These are phyloP conservation scores for Cheilosia vernalis DNA, from an alignment of 2,888 invertebrate genomes.

Conservation along the genomic window DNA sequence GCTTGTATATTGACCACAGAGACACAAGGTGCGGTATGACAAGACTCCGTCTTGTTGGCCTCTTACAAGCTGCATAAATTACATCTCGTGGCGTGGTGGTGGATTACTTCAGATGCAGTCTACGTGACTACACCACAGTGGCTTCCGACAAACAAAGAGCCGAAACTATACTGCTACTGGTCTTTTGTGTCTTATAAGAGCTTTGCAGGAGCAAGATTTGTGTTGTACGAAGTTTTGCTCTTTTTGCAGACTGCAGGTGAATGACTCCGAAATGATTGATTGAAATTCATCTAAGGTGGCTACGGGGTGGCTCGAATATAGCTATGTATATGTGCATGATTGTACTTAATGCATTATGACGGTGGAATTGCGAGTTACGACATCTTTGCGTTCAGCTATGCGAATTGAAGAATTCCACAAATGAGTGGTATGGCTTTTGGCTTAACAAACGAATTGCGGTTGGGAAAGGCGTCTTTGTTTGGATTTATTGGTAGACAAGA, in stretches of 20 bases:
- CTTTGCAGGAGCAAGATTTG: slow-evolving; percentile 47
- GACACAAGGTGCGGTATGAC: slow-evolving; percentile 30
- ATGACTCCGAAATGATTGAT: slow-evolving; percentile 62
- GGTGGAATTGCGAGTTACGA: slow-evolving; percentile 25
- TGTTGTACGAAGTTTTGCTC: slow-evolving; percentile 16
- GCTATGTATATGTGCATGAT: neutral
- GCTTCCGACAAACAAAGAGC: slow-evolving; percentile 40
- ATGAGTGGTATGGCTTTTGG: slow-evolving; percentile 4
- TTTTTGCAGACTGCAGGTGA: slow-evolving; percentile 49
- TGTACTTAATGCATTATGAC: neutral
- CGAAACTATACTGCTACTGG: slow-evolving; percentile 42
- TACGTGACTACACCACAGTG: slow-evolving; percentile 21
- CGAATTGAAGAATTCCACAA: slow-evolving; percentile 34
- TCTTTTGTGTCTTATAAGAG: slow-evolving; percentile 32
- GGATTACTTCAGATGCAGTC: slow-evolving; percentile 51
- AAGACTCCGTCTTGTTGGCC: slow-evolving; percentile 43
- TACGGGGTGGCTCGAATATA: slow-evolving; percentile 5
- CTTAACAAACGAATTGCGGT: slow-evolving; percentile 1
- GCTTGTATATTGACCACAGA: slow-evolving; percentile 18
- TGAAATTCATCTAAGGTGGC: slow-evolving; percentile 63
- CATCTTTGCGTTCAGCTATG: slow-evolving; percentile 37
- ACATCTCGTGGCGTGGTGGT: slow-evolving; percentile 48
- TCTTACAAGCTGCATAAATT: slow-evolving; percentile 59
- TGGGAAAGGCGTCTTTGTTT: slow-evolving; percentile 16
- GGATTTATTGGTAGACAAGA: neutral